Conservation (phyloP, 2,113 vertebrate species). For the Mirounga angustirostris region DNA sequence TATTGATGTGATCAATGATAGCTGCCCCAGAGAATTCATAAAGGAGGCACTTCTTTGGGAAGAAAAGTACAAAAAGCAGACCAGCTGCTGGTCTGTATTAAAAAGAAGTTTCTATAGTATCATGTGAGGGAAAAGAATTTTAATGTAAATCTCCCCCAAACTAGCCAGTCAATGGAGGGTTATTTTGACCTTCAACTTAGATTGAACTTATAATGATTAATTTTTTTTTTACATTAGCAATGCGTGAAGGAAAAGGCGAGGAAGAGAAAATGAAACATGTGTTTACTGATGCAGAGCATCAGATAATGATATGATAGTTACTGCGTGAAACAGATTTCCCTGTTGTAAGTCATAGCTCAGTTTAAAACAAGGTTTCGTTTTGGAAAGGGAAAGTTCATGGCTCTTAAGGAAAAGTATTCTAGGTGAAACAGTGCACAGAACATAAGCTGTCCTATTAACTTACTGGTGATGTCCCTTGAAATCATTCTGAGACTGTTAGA, state of each 20-base stretch:
- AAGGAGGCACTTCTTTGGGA: conserved; percentile 26
- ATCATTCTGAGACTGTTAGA: background rate
- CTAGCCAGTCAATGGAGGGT: background rate
- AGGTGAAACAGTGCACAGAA: background rate
- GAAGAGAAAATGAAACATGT: background rate
- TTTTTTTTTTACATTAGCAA: background rate
- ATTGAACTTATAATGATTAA: background rate
- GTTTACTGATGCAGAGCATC: background rate
- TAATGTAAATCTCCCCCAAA: conserved; percentile 18
- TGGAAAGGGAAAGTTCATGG: background rate
- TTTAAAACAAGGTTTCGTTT: background rate
- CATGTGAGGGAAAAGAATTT: conserved; percentile 33
- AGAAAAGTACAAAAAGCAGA: conserved; percentile 55
- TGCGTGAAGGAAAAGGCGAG: background rate
- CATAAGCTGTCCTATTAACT: background rate
- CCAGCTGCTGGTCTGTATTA: conserved; percentile 19
- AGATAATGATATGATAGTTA: background rate
- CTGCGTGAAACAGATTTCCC: background rate
- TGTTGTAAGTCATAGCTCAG: background rate
- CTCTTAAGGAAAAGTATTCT: background rate
- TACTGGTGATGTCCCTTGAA: background rate
- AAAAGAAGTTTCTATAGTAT: conserved; percentile 68
- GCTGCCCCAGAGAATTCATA: conserved; percentile 41
- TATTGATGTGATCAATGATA: conserved; percentile 26
- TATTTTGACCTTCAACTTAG: background rate